Conservation (phyloP, 2,113 vertebrate genomes). For the Pardalotus punctatus region DNA sequence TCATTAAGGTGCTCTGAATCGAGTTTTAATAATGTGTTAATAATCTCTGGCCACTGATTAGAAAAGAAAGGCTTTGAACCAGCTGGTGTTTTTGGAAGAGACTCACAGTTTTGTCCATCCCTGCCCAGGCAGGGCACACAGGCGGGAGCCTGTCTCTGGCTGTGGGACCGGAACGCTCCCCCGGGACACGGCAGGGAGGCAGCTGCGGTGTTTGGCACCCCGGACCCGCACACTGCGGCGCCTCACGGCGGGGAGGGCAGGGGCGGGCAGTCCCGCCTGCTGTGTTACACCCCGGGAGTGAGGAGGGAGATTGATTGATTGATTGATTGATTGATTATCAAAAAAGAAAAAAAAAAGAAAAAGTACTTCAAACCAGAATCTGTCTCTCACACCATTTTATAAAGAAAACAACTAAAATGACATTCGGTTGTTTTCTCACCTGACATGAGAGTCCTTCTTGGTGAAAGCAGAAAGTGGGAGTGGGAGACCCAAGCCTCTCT, state of each 20-base stretch:
- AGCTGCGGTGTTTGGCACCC: background rate
- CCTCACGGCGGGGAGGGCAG: background rate
- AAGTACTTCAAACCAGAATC: background rate
- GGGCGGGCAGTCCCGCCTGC: background rate
- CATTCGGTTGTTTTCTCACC: background rate
- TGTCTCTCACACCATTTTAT: background rate
- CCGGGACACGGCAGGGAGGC: background rate
- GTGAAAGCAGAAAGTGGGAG: background rate
- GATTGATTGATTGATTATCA: background rate
- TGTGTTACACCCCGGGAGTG: too few species aligned
- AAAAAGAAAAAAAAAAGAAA: background rate
- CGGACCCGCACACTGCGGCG: fast-evolving
- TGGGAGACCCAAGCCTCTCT: background rate
- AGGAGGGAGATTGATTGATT: background rate
- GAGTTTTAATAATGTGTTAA: constrained; percentile 42
- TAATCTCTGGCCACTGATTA: background rate
- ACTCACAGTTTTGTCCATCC: too few species aligned
- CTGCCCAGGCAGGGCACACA: background rate
- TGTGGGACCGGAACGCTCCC: background rate
- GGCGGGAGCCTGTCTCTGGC: background rate
- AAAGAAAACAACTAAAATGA: background rate
- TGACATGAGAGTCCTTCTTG: background rate
- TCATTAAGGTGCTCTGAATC: constrained; percentile 35
- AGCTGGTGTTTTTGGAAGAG: background rate
- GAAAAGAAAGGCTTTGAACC: background rate